Evolutionary conservation across 2,113 vertebrate species (phyloP), one percentile per base, ranked within the genome.

Genomic region (Scopus umbretta): DNA sequence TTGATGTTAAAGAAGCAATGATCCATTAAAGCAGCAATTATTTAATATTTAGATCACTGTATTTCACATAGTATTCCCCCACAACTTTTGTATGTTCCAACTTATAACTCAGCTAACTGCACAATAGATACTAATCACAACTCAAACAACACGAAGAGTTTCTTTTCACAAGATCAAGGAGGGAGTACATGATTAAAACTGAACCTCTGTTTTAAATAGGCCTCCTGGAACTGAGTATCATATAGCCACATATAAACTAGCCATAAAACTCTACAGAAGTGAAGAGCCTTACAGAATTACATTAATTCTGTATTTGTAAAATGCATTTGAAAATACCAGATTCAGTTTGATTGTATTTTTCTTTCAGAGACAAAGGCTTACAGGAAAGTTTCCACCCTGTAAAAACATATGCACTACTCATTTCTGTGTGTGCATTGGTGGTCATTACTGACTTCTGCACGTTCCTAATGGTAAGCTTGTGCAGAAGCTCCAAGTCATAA

Each of bases 21-120:
- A 97, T 79, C 65, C 80, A 53, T 56, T 79, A 86, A 94, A 93
- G 56, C 4, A 74, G 53, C 49, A 79, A 89, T 91, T 94, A 92
- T 81, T 94, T 89, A 91, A 94, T 72, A 71, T 66, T 87, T 82
- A 87, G 73, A 76, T 80, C 84, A 66, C 49, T 40, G 30, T 4
- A 3, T 27, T 90, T 89, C 49, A 92, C 40, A 62, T 61, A 23
- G 21, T 58, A 40, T 79, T 86, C 47, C 80, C 73, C 45, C 5
- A 2, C 45, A 94, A 53, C 78, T 76, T 91, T 50, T 0, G 0
- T 58, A 20, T 20, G 16, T 66, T 73, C 66, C 45, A 52, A 93
- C 67, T 80, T 84, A n/a, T 36, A 94, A 62, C 47, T 80, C 62
- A 16, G 56, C 50, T 74, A 88, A 88, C 59, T 75, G 70, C 52